Conservation (phyloP, 2,113 vertebrate genomes). For the Chionomys nivalis region DNA sequence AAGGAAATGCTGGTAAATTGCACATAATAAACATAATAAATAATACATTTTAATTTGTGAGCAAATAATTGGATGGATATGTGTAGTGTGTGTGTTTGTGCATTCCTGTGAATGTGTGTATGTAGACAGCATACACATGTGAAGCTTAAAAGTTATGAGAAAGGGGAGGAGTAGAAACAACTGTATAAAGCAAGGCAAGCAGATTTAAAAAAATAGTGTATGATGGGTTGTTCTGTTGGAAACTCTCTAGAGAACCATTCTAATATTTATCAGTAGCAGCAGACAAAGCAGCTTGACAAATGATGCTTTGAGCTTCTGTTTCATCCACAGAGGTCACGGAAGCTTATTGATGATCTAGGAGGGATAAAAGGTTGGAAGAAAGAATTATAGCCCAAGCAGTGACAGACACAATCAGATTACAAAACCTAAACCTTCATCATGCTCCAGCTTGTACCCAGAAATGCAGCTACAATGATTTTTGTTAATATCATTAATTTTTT, state of each 20-base stretch:
- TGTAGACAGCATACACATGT: background rate
- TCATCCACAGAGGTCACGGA: background rate
- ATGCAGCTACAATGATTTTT: background rate
- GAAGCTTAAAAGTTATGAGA: background rate
- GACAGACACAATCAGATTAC: background rate
- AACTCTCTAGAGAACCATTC: background rate
- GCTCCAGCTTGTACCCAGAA: background rate
- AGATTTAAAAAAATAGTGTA: background rate
- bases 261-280: background rate
- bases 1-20: constrained; percentile 50
- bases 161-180: background rate
- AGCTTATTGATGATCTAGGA: background rate
- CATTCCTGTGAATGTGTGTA: background rate
- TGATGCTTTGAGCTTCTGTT: background rate
- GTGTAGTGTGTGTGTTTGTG: background rate
- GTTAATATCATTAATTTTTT: background rate
- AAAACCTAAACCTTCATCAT: background rate
- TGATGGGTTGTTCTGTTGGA: background rate
- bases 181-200: too few relatives aligned
- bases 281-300: background rate
- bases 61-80: background rate
- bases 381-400: background rate
- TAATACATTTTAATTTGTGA: constrained; percentile 30
- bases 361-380: background rate
- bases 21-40: constrained; percentile 12